A percentile compares a stretch with the other conserved stretches of the same genome.
These are phyloP conservation scores for Caenorhabditis sp. DNA, from an alignment of 2,888 invertebrate species.

Conservation along the genomic window DNA sequence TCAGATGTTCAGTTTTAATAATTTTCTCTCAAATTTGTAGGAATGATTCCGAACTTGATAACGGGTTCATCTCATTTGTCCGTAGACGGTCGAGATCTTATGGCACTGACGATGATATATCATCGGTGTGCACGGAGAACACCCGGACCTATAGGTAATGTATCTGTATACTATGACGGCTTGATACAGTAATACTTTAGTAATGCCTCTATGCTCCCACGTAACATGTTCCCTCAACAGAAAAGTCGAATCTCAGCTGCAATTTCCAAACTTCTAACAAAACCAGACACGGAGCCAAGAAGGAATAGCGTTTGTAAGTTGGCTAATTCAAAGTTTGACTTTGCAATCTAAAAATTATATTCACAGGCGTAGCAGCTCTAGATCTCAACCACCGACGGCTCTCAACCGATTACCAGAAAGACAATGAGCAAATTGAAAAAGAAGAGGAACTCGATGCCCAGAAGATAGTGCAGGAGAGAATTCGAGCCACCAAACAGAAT, in stretches of 20 bases:
- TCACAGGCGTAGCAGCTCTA: slow-evolving; percentile 60
- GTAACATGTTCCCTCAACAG: slow-evolving; percentile 38
- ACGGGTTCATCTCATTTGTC: slow-evolving; percentile 48
- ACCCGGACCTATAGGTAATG: slow-evolving; percentile 27
- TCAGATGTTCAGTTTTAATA: too few species aligned
- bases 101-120: slow-evolving; percentile 36
- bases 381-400: slow-evolving; percentile 49
- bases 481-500: slow-evolving; percentile 12
- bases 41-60: slow-evolving; percentile 57
- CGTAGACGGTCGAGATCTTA: slow-evolving; percentile 37
- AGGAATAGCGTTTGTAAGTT: slow-evolving; percentile 59
- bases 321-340: too few species aligned
- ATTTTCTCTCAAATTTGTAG: slow-evolving; percentile 3
- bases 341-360: too few species aligned
- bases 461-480: slow-evolving; percentile 33
- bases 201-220: slow-evolving; percentile 27
- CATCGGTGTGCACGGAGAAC: slow-evolving; percentile 16
- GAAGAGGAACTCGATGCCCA: slow-evolving; percentile 20
- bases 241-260: slow-evolving; percentile 38
- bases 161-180: neutral
- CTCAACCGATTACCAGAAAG: neutral
- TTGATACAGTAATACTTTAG: neutral
- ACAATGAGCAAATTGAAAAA: slow-evolving; percentile 14
- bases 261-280: too few species aligned
- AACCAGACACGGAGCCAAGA: slow-evolving; percentile 40